Conservation (phyloP, 2,888 invertebrate genomes). For the Caenorhabditis becei region DNA sequence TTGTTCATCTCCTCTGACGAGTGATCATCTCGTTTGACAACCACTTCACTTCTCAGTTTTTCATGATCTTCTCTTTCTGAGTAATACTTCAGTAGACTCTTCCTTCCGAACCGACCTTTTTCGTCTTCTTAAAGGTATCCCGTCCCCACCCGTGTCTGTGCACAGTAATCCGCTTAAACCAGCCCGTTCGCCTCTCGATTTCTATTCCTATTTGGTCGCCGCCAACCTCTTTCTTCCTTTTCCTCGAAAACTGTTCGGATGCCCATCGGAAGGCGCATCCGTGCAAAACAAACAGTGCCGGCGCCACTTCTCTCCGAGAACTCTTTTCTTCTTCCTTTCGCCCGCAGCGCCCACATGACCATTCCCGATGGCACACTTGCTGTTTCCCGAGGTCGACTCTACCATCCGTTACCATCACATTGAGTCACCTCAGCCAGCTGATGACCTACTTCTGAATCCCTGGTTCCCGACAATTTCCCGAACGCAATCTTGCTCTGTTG, state of each 20-base stretch:
- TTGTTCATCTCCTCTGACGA: too few species aligned
- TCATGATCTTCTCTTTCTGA: neutral
- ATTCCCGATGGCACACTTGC: conserved; percentile 46
- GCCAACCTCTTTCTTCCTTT: conserved; percentile 23
- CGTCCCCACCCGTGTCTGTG: conserved; percentile 1
- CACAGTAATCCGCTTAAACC: conserved; percentile 50
- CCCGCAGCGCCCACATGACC: conserved; percentile 5
- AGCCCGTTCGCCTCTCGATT: conserved; percentile 25
- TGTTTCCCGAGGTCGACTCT: conserved; percentile 49
- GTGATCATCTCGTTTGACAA: neutral
- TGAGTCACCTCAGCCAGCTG: conserved; percentile 48
- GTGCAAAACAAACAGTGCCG: conserved; percentile 51
- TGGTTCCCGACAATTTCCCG: conserved; percentile 32
- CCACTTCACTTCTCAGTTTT: neutral
- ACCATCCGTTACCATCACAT: conserved; percentile 54
- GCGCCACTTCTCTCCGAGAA: conserved; percentile 23
- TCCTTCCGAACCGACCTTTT: conserved; percentile 1
- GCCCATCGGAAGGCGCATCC: conserved; percentile 45
- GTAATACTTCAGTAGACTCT: neutral
- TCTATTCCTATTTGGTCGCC: conserved; percentile 13
- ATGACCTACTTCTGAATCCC: conserved; percentile 41
- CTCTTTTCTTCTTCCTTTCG: conserved; percentile 14
- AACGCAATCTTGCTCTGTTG: conserved; percentile 12
- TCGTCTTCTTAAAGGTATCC: neutral
- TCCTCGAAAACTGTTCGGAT: conserved; percentile 55